These are phyloP conservation scores for Diorhabda elongata DNA, from an alignment of 1,140 invertebrate species.

Conservation along the genomic window DNA sequence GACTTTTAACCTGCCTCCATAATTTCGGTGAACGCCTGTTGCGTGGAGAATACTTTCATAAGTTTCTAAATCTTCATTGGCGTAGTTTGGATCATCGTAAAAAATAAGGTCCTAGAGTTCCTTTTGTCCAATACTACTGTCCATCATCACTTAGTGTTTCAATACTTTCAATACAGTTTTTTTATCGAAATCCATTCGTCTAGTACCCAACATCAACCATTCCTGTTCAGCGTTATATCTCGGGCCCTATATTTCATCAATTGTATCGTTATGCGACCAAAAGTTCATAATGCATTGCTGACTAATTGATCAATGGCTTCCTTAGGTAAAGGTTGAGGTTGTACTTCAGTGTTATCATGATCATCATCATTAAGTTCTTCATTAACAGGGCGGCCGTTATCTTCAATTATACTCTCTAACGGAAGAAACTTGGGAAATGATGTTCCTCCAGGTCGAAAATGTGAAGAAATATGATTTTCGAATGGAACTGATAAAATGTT, in stretches of 20 bases:
- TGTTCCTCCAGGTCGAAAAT: not conserved
- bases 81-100: not conserved
- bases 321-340: not conserved
- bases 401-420: not conserved
- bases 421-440: not conserved
- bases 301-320: not conserved
- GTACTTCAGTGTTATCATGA: not conserved
- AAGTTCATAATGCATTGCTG: not conserved
- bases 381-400: not conserved
- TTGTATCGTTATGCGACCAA: not conserved
- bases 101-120: not conserved
- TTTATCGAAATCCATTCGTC: not conserved
- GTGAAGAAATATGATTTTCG: not conserved
- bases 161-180: not conserved
- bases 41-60: not conserved
- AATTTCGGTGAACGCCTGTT: not conserved
- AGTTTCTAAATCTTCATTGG: not conserved
- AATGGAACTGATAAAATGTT: not conserved
- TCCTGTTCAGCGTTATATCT: too few relatives aligned
- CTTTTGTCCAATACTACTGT: not conserved
- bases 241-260: not conserved
- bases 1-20: not conserved
- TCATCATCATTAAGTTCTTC: not conserved
- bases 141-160: not conserved
- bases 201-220: not conserved